A percentile compares a stretch with the other conserved stretches of the same genome.
phyloP scores from a whole-genome alignment of 2,888 invertebrate species.

The Geophilus truncorum region DNA sequence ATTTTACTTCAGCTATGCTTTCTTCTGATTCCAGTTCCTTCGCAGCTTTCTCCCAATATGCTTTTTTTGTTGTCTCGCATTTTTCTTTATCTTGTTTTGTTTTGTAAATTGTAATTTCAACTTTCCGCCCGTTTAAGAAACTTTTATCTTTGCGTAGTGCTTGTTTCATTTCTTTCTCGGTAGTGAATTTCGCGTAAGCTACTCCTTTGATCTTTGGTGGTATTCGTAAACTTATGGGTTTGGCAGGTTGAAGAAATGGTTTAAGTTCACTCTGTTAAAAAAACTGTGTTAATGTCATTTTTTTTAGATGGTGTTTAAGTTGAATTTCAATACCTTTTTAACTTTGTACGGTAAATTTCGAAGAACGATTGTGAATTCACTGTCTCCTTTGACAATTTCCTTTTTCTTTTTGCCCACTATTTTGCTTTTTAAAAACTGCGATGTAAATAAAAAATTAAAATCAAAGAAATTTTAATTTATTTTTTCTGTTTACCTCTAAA shows the following conservation, averaged over 20 bases:
- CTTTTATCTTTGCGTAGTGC: conserved; percentile 31
- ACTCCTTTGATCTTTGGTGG: conserved; percentile 33
- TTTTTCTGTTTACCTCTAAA: background rate
- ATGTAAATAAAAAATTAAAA: conserved; percentile 40
- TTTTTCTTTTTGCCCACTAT: conserved; percentile 40
- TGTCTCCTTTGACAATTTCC: conserved; percentile 60
- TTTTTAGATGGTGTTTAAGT: no score
- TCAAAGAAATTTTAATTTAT: conserved; percentile 52
- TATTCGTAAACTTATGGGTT: background rate
- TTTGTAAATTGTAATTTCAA: conserved; percentile 52
- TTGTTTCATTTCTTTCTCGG: conserved; percentile 29
- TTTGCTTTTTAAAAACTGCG: conserved; percentile 56
- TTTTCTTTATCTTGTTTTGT: no score
- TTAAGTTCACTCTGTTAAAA: conserved; percentile 6
- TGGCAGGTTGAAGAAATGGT: conserved; percentile 28
- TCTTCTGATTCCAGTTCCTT: conserved; percentile 50
- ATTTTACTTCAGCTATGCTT: conserved; percentile 35
- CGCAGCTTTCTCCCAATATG: conserved; percentile 41
- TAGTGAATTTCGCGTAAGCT: conserved; percentile 29
- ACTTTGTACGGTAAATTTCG: conserved; percentile 9
- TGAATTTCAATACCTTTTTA: conserved; percentile 20
- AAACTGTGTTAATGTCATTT: no score
- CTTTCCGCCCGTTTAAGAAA: conserved; percentile 55
- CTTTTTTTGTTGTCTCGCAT: no score
- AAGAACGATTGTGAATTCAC: conserved; percentile 45